Conservation (phyloP, 2,113 vertebrate species). For the Nannospalax galili region DNA sequence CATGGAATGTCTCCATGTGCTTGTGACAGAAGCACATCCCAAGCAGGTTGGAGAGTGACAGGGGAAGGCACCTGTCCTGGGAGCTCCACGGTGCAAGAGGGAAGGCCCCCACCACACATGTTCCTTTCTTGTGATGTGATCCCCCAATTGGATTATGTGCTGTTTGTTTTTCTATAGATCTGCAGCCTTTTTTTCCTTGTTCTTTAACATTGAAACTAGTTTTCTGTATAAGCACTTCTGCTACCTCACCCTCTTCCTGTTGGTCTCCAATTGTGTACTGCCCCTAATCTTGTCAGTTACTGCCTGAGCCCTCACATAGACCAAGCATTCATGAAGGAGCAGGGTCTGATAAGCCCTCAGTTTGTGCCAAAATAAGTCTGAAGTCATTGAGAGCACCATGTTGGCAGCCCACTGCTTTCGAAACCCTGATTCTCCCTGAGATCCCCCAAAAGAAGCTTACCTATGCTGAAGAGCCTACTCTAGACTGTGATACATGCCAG, state of each 20-base stretch:
- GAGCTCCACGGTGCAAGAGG: not conserved
- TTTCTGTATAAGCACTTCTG: not conserved
- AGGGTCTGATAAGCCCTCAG: not conserved
- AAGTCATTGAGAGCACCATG: not conserved
- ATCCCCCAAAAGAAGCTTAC: not conserved
- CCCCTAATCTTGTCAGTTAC: not conserved
- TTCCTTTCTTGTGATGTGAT: not conserved
- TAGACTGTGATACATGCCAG: not conserved
- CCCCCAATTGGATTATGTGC: not conserved
- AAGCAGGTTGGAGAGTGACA: rapidly evolving
- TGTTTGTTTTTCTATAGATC: not conserved
- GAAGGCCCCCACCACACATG: rapidly evolving
- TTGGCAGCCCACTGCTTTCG: not conserved
- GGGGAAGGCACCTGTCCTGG: not conserved
- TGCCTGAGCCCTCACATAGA: not conserved
- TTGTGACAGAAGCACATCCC: too few relatives aligned
- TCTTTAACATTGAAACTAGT: not conserved
- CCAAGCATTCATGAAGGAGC: not conserved
- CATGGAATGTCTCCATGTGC: not conserved
- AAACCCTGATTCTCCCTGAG: not conserved
- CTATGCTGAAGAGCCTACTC: too few relatives aligned
- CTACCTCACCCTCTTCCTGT: not conserved
- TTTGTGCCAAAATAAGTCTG: not conserved
- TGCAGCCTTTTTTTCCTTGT: not conserved
- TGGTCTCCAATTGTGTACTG: not conserved